Conservation (phyloP, 1,140 invertebrate genomes). For the Papilio machaon region DNA sequence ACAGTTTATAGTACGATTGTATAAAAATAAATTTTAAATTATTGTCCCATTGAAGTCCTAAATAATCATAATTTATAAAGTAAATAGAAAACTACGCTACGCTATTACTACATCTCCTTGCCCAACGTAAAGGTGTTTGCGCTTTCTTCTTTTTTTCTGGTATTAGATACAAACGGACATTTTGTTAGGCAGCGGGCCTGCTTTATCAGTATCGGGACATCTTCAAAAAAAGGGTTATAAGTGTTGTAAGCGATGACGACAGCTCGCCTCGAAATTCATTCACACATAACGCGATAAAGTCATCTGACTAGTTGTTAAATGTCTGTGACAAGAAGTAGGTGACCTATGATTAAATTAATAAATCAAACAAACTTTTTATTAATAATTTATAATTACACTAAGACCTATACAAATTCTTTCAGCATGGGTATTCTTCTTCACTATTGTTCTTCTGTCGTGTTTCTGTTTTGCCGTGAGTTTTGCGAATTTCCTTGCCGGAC, state of each 20-base stretch:
- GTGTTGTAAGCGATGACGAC: conserved; percentile 68
- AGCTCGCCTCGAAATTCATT: conserved; percentile 63
- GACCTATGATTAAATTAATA: conserved; percentile 12
- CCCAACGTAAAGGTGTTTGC: conserved; percentile 48
- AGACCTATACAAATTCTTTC: neutral
- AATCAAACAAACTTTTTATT: neutral
- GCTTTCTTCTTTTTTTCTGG: conserved; percentile 55
- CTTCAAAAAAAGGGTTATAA: conserved; percentile 63
- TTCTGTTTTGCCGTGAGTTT: too few relatives aligned
- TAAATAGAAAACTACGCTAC: conserved; percentile 17
- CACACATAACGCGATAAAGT: conserved; percentile 66
- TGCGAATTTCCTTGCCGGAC: too few relatives aligned
- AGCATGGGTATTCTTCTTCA: too few relatives aligned
- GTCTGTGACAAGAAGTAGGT: conserved; percentile 30
- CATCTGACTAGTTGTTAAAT: conserved; percentile 48
- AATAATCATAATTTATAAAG: neutral
- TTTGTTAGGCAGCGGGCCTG: conserved; percentile 65
- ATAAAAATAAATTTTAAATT: neutral
- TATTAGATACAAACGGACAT: conserved; percentile 67
- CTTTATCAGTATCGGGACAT: conserved; percentile 62
- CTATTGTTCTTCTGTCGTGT: too few relatives aligned
- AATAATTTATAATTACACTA: neutral
- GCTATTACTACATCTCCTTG: conserved; percentile 41
- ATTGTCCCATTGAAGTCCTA: neutral
- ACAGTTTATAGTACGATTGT: too few relatives aligned